Percentiles rank a stretch among this genome's conserved stretches.
Evolutionary conservation across 2,113 vertebrate species (phyloP).

Genomic region (Osmerus mordax): DNA sequence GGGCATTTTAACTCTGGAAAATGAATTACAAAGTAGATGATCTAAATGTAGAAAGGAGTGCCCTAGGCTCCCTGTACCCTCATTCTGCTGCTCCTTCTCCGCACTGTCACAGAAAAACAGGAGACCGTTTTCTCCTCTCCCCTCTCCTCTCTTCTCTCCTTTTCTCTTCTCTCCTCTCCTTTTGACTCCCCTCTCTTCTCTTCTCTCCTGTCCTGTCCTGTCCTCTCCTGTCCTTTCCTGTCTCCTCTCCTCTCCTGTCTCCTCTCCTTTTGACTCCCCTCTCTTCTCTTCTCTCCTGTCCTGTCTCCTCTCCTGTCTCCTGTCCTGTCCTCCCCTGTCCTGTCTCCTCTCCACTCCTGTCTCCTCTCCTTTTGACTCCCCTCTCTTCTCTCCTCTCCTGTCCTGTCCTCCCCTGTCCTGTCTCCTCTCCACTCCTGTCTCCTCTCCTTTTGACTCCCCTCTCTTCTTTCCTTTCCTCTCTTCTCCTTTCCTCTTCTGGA

Average conservation of each 20-base stretch:
- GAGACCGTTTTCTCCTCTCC: not conserved
- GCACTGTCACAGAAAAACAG: too few relatives aligned
- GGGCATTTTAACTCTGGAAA: constrained; percentile 23
- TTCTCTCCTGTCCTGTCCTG: not conserved
- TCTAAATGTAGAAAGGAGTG: constrained; percentile 39
- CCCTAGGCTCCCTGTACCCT: not conserved
- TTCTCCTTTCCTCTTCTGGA: not conserved
- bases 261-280: too few relatives aligned
- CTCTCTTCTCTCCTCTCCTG: too few relatives aligned
- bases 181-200: too few relatives aligned
- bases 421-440: not conserved
- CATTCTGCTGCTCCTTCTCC: not conserved
- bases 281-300: not conserved
- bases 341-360: not conserved
- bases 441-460: not conserved
- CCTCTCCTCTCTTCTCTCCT: not conserved
- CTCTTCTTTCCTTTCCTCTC: not conserved
- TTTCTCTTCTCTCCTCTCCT: not conserved
- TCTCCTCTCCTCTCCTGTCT: not conserved
- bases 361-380: too few relatives aligned
- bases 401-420: not conserved
- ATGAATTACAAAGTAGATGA: constrained; percentile 44
- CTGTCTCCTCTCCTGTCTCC: not conserved
- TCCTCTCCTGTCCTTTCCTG: too few relatives aligned
- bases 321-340: not conserved